These are phyloP conservation scores for Procavia capensis DNA, from an alignment of 2,113 vertebrate genomes.

Conservation along the genomic window DNA sequence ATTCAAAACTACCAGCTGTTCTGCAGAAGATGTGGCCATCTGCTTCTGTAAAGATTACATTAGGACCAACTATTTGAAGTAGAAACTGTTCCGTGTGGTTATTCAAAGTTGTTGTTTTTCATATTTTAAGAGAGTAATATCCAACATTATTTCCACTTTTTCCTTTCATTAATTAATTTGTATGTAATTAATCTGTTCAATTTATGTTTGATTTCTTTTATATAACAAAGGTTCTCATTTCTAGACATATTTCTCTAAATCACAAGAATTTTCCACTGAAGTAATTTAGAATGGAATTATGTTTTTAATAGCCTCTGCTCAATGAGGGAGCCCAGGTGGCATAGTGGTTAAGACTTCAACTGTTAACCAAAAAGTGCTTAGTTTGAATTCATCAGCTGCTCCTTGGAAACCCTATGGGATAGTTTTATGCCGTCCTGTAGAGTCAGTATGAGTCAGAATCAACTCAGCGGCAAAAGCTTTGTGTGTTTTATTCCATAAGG, in stretches of 20 bases:
- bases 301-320: background rate
- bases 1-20: no score
- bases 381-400: no score
- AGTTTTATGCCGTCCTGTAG: no score
- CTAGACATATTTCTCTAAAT: background rate
- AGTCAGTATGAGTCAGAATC: no score
- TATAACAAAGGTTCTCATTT: background rate
- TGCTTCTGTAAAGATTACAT: no score
- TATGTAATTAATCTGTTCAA: slow-evolving; percentile 58
- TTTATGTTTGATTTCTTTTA: slow-evolving; percentile 32
- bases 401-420: no score
- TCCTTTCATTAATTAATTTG: slow-evolving; percentile 47
- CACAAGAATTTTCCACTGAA: background rate
- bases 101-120: slow-evolving; percentile 52
- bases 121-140: background rate
- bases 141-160: slow-evolving; percentile 63
- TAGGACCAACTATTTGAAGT: slow-evolving; percentile 71
- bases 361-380: no score
- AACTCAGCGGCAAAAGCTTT: no score
- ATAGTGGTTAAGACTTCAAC: no score
- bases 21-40: no score
- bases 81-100: slow-evolving; percentile 74
- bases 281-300: background rate
- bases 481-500: background rate
- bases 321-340: background rate